Evolutionary conservation across 1,140 invertebrate species (phyloP).

Genomic region (Mylabris phalerata): DNA sequence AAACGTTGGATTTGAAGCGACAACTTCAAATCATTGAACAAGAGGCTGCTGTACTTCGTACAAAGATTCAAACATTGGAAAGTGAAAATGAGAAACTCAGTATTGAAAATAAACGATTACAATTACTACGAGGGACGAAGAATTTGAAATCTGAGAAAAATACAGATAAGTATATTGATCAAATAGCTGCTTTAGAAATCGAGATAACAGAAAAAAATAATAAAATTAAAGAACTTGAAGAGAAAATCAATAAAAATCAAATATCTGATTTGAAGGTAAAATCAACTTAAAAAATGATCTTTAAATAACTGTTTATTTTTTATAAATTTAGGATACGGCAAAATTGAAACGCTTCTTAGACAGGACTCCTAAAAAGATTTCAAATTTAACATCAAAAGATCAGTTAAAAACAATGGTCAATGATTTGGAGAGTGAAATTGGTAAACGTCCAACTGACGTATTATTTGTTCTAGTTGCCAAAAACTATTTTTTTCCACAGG

Average conservation of each 20-base stretch:
- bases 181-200: slow-evolving; percentile 53
- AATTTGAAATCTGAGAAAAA: slow-evolving; percentile 46
- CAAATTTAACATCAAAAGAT: slow-evolving; percentile 60
- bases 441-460: slow-evolving; percentile 40
- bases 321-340: slow-evolving; percentile 1
- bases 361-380: slow-evolving; percentile 59
- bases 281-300: not conserved
- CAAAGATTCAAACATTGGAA: slow-evolving; percentile 59
- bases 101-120: slow-evolving; percentile 60
- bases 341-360: slow-evolving; percentile 23
- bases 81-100: slow-evolving; percentile 65
- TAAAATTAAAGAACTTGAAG: slow-evolving; percentile 56
- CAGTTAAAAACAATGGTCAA: slow-evolving; percentile 72
- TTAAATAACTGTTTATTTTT: not conserved
- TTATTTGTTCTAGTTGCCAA: no score
- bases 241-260: slow-evolving; percentile 3
- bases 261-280: not conserved
- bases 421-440: slow-evolving; percentile 71
- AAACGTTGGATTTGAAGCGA: slow-evolving; percentile 60
- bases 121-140: slow-evolving; percentile 48
- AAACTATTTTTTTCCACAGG: slow-evolving; percentile 42
- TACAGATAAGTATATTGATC: slow-evolving; percentile 51
- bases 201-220: slow-evolving; percentile 54
- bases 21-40: slow-evolving; percentile 68
- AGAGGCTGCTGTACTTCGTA: slow-evolving; percentile 58